These are phyloP conservation scores for Tetranychus urticae DNA, from an alignment of 1,140 invertebrate species.

Conservation along the genomic window DNA sequence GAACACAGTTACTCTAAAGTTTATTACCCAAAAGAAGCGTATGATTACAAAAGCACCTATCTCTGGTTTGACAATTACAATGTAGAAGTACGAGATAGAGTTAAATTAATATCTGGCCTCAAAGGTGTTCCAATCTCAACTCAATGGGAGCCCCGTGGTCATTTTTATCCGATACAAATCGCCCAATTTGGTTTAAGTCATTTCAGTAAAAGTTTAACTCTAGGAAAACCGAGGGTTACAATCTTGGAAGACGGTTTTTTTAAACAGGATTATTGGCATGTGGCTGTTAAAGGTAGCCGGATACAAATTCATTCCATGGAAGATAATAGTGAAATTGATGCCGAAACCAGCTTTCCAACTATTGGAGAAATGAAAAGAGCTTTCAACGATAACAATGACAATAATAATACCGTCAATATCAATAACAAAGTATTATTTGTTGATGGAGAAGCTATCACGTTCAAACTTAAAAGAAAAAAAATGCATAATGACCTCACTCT, in stretches of 20 bases:
- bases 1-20: constrained; percentile 80
- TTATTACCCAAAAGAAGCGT: constrained; percentile 60
- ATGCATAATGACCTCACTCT: constrained; percentile 3
- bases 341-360: too few species aligned
- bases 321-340: too few species aligned
- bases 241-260: constrained; percentile 2
- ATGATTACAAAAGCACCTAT: constrained; percentile 64
- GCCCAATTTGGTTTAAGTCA: constrained; percentile 91
- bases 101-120: constrained; percentile 77
- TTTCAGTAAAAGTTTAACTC: constrained; percentile 77
- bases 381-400: background rate
- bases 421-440: background rate
- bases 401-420: background rate
- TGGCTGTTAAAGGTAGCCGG: background rate
- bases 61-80: constrained; percentile 95
- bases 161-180: constrained; percentile 95
- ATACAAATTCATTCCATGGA: background rate
- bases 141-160: constrained; percentile 69
- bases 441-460: background rate
- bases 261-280: background rate
- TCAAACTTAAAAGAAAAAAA: background rate
- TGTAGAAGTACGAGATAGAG: constrained; percentile 75
- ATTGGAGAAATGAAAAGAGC: too few species aligned
- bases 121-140: constrained; percentile 80
- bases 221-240: constrained; percentile 17